Conservation (phyloP, 2,888 invertebrate species). For the Drosophila emarginata region DNA sequence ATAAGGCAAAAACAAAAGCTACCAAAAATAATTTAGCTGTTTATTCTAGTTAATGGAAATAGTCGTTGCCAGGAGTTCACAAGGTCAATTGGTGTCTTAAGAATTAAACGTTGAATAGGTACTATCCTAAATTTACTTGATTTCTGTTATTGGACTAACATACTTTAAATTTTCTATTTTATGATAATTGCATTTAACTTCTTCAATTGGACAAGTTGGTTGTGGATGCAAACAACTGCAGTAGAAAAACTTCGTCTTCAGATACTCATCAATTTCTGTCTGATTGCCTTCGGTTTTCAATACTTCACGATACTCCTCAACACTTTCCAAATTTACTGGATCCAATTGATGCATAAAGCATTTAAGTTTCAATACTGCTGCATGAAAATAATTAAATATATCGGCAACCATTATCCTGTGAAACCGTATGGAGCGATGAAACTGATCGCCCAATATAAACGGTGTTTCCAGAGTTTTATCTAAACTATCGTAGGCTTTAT, state of each 20-base stretch:
- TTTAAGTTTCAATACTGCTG: conserved; percentile 65
- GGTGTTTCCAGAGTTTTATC: conserved; percentile 60
- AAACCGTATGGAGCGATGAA: conserved; percentile 64
- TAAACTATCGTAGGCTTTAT: conserved; percentile 55
- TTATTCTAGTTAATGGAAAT: neutral
- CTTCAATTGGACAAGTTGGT: conserved; percentile 55
- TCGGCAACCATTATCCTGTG: conserved; percentile 71
- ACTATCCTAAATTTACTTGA: conserved; percentile 2
- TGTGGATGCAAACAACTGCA: conserved; percentile 66
- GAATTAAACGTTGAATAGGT: no score
- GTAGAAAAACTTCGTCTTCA: conserved; percentile 62
- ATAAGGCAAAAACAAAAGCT: neutral
- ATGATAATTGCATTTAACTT: conserved; percentile 48
- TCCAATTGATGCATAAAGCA: conserved; percentile 73
- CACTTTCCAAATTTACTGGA: conserved; percentile 61
- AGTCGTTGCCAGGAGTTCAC: neutral
- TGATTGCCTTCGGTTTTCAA: conserved; percentile 42
- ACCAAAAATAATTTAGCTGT: conserved; percentile 7
- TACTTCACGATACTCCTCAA: conserved; percentile 70
- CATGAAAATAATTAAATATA: conserved; percentile 72
- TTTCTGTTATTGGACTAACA: conserved; percentile 35
- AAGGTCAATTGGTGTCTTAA: conserved; percentile 2
- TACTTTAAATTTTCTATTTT: conserved; percentile 46
- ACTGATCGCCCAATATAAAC: conserved; percentile 69
- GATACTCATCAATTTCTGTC: conserved; percentile 73